Evolutionary conservation across 2,888 invertebrate species (phyloP).

Genomic region (Drosophila fungiperda): DNA sequence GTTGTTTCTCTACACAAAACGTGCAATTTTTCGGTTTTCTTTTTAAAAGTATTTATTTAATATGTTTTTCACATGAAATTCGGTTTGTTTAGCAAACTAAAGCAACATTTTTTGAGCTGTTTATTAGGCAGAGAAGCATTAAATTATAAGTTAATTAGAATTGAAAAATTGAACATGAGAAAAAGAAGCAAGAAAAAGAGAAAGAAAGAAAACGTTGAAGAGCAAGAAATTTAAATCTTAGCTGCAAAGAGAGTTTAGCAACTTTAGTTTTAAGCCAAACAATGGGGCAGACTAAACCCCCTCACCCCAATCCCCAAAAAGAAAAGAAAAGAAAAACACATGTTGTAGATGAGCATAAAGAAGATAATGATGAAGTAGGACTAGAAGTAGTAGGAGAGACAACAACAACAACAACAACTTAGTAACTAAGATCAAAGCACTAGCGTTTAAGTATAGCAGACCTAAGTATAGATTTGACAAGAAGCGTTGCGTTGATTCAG

Average conservation of each 20-base stretch:
- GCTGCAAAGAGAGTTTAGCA: conserved; percentile 43
- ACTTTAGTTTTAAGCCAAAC: conserved; percentile 41
- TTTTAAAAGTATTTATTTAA: conserved; percentile 20
- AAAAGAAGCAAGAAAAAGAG: not conserved
- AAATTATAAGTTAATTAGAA: conserved; percentile 61
- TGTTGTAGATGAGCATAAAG: conserved; percentile 33
- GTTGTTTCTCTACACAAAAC: conserved; percentile 33
- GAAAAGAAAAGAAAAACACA: conserved; percentile 29
- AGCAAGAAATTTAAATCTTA: conserved; percentile 49
- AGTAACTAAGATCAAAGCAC: conserved; percentile 71
- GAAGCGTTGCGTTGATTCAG: conserved; percentile 43
- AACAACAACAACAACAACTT: conserved; percentile 47
- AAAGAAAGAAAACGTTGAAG: conserved; percentile 6
- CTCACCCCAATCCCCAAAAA: conserved; percentile 1
- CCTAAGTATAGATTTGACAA: conserved; percentile 58
- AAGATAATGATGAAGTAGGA: conserved; percentile 29
- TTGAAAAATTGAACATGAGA: not conserved
- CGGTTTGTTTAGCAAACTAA: conserved; percentile 37
- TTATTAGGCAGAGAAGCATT: conserved; percentile 51
- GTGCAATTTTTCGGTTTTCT: conserved; percentile 62
- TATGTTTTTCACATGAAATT: conserved; percentile 16
- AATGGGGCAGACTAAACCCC: conserved; percentile 25
- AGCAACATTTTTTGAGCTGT: conserved; percentile 54
- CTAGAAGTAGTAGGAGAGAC: conserved; percentile 44
- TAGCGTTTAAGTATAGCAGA: conserved; percentile 66